Percentiles rank a stretch among this genome's conserved stretches.
phyloP scores from a whole-genome alignment of 2,888 invertebrate genomes.

The Lasioglossum zephyrum region DNA sequence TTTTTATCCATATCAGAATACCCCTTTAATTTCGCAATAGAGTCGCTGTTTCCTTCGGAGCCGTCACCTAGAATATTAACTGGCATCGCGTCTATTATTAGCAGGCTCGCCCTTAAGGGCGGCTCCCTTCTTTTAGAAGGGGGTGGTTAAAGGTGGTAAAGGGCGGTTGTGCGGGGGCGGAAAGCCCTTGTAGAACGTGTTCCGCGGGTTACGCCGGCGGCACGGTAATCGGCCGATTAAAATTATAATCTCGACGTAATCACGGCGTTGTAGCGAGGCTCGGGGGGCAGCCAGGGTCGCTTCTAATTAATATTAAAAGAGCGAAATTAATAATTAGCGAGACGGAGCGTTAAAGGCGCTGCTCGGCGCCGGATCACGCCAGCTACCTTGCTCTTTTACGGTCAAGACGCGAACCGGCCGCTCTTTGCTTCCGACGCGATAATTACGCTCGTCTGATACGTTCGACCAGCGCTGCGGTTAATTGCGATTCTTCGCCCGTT shows the following conservation, averaged over 20 bases:
- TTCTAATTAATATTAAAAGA: conserved; percentile 69
- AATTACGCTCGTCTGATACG: conserved; percentile 46
- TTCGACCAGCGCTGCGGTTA: conserved; percentile 32
- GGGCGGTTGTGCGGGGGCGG: neutral
- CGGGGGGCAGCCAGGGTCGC: conserved; percentile 7
- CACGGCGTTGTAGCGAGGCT: conserved; percentile 46
- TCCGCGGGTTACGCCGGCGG: conserved; percentile 28
- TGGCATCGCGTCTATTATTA: conserved; percentile 63
- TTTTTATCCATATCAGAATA: neutral
- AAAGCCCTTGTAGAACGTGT: conserved; percentile 7
- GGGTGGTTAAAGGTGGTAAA: neutral
- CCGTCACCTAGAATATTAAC: conserved; percentile 64
- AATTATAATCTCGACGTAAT: conserved; percentile 67
- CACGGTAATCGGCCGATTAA: conserved; percentile 67
- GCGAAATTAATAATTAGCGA: conserved; percentile 68
- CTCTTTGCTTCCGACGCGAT: conserved; percentile 47
- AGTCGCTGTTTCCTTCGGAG: conserved; percentile 30
- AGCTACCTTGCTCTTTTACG: conserved; percentile 28
- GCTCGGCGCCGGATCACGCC: conserved; percentile 11
- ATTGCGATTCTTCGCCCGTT: conserved; percentile 35
- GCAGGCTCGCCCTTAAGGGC: conserved; percentile 45
- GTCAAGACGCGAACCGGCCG: conserved; percentile 31
- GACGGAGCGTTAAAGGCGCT: conserved; percentile 37
- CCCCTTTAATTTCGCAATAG: conserved; percentile 51
- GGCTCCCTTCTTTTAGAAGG: neutral